Conservation (phyloP, 2,888 invertebrate genomes). For the Drosophila paranaensis region DNA sequence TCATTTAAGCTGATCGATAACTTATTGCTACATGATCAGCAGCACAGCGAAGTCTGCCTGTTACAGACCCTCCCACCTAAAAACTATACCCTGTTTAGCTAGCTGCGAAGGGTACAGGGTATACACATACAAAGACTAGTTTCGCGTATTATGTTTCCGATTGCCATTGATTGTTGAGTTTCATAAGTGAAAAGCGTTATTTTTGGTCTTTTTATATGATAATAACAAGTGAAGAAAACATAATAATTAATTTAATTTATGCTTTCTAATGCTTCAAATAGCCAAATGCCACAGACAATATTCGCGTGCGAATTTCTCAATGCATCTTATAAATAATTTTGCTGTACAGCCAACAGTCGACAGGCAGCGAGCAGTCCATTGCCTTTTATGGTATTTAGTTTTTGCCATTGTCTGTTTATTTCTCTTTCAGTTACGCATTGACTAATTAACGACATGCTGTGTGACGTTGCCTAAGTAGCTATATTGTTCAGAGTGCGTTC, state of each 20-base stretch:
- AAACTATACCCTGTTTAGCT: neutral
- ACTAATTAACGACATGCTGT: conserved; percentile 26
- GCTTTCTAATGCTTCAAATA: conserved; percentile 13
- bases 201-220: neutral
- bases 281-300: conserved; percentile 10
- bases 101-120: neutral
- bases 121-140: neutral
- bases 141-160: conserved; percentile 10
- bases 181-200: conserved; percentile 1
- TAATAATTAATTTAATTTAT: conserved; percentile 4
- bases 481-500: conserved; percentile 70
- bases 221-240: conserved; percentile 1
- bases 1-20: too few species aligned
- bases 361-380: neutral
- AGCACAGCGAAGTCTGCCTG: neutral
- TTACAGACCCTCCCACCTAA: neutral
- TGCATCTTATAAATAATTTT: conserved; percentile 19
- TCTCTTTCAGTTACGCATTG: conserved; percentile 41
- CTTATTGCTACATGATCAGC: neutral
- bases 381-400: conserved; percentile 7
- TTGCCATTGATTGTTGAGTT: conserved; percentile 21
- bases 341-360: conserved; percentile 1
- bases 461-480: conserved; percentile 1
- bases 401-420: conserved; percentile 18
- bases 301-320: conserved; percentile 47